These are phyloP conservation scores for Macroglossus sobrinus DNA, from an alignment of 2,113 vertebrate genomes.

Conservation along the genomic window DNA sequence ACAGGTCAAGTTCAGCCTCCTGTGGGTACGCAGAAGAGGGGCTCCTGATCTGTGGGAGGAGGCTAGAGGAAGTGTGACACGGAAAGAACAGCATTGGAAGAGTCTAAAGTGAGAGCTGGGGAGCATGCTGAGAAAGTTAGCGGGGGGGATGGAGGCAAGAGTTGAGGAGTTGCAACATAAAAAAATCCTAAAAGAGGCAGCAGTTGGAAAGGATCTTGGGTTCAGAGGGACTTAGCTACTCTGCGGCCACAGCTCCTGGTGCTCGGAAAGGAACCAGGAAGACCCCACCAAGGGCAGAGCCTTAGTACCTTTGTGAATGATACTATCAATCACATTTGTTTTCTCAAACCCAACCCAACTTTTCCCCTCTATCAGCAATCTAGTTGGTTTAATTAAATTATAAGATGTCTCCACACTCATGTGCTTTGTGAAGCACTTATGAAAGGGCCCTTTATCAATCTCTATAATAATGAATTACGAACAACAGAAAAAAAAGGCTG, in stretches of 20 bases:
- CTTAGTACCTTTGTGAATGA: neutral
- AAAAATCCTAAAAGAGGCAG: neutral
- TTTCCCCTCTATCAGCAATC: neutral
- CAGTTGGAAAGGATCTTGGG: accelerated
- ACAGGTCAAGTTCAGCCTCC: neutral
- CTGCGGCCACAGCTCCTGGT: accelerated
- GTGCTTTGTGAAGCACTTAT: neutral
- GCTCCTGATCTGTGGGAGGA: neutral
- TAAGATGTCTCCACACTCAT: conserved; percentile 9
- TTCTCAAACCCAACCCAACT: neutral
- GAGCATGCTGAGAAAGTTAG: neutral
- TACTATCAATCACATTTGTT: neutral
- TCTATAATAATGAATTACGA: conserved; percentile 52
- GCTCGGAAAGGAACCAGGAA: neutral
- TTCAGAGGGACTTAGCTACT: neutral
- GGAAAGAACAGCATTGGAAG: neutral
- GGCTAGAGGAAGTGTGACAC: too few species aligned
- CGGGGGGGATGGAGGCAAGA: neutral
- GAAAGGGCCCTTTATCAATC: conserved; percentile 54
- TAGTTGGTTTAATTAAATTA: neutral
- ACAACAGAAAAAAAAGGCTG: neutral
- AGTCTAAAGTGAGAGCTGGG: neutral
- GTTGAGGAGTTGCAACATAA: neutral
- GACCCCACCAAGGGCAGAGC: neutral
- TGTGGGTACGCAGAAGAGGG: too few species aligned